Evolutionary conservation across 1,140 invertebrate genomes (phyloP).

Genomic region (Portunus trituberculatus): DNA sequence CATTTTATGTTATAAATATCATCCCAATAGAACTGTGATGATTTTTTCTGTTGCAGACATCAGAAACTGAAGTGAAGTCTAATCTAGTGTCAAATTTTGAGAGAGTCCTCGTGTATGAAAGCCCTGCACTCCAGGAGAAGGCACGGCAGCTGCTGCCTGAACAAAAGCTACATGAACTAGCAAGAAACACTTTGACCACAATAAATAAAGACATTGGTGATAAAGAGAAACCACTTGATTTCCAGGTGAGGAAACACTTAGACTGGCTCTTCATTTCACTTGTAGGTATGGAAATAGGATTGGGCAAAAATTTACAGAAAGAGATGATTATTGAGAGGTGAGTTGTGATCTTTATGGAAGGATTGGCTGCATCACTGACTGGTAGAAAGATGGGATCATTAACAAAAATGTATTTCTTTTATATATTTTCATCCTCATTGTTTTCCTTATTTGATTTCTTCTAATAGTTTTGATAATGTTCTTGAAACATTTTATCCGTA

Average conservation of each 20-base stretch:
- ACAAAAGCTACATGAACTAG: constrained; percentile 54
- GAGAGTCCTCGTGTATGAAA: constrained; percentile 79
- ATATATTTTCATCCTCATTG: too few relatives aligned
- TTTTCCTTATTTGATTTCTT: too few relatives aligned
- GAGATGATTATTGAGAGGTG: too few relatives aligned
- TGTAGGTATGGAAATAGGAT: too few relatives aligned
- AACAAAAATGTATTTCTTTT: too few relatives aligned
- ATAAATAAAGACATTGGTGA: constrained; percentile 50
- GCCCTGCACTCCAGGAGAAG: constrained; percentile 79
- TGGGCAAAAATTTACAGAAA: too few relatives aligned
- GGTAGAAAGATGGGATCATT: too few relatives aligned
- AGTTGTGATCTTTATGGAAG: too few relatives aligned
- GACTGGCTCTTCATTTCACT: too few relatives aligned
- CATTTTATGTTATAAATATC: too few relatives aligned
- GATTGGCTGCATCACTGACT: too few relatives aligned
- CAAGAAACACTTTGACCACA: constrained; percentile 26
- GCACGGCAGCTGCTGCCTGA: constrained; percentile 80
- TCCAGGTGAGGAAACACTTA: constrained; percentile 45
- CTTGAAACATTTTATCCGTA: constrained; percentile 78
- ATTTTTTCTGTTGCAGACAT: constrained; percentile 27
- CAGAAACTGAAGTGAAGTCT: constrained; percentile 33
- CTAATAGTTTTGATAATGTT: background rate
- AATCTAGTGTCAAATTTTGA: constrained; percentile 38
- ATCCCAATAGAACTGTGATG: background rate
- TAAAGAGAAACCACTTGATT: constrained; percentile 63